Conservation (phyloP, 2,888 invertebrate genomes). For the Phalangium opilio region DNA sequence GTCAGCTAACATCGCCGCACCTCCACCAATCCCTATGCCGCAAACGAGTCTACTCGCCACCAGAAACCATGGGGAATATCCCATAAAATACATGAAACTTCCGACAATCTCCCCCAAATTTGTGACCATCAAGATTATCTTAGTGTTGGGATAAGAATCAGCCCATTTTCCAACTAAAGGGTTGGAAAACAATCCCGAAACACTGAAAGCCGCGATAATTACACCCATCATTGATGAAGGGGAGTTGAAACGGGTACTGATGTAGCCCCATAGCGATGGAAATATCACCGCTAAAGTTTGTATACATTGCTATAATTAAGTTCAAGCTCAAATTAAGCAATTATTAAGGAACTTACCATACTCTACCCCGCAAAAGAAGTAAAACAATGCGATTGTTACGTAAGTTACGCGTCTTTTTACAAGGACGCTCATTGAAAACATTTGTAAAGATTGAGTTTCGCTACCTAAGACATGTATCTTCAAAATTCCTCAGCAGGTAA, state of each 20-base stretch:
- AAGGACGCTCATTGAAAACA: conserved; percentile 9
- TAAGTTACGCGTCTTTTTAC: conserved; percentile 11
- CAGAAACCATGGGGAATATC: conserved; percentile 31
- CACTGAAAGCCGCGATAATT: conserved; percentile 32
- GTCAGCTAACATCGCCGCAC: conserved; percentile 32
- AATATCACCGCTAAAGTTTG: conserved; percentile 32
- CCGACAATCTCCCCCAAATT: conserved; percentile 29
- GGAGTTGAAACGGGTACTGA: conserved; percentile 27
- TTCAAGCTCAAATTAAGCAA: too few species aligned
- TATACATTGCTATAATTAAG: too few species aligned
- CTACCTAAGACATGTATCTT: too few species aligned
- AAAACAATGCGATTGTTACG: conserved; percentile 11
- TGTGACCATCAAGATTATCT: conserved; percentile 28
- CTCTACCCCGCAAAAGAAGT: conserved; percentile 31
- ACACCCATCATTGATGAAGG: conserved; percentile 32
- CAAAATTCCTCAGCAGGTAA: too few species aligned
- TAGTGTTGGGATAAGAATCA: conserved; percentile 29
- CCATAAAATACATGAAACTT: conserved; percentile 33
- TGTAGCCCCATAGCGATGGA: conserved; percentile 34
- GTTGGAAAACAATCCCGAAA: conserved; percentile 31
- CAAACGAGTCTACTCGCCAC: conserved; percentile 27
- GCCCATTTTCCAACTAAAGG: conserved; percentile 32
- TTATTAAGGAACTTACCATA: conserved; percentile 29
- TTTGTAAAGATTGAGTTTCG: too few species aligned
- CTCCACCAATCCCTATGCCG: conserved; percentile 32